Percentiles rank a stretch among this genome's conserved stretches.
phyloP scores from a whole-genome alignment of 1,140 invertebrate genomes.

The Halesus radiatus region DNA sequence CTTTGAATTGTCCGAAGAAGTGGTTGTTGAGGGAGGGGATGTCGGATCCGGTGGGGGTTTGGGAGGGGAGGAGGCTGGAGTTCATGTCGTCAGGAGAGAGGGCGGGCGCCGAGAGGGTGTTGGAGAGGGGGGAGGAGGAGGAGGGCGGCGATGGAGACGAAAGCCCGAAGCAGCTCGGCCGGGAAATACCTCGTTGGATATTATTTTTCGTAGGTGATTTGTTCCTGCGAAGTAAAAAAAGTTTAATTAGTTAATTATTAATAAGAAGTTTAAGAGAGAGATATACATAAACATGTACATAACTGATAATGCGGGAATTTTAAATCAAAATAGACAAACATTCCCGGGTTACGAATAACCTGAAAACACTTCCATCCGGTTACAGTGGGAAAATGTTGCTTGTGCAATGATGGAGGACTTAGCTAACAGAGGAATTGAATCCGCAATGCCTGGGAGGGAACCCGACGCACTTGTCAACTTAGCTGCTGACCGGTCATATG shows the following conservation, averaged over 20 bases:
- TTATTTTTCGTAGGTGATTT: slow-evolving; percentile 68
- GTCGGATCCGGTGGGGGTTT: slow-evolving; percentile 68
- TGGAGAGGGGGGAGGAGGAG: slow-evolving; percentile 65
- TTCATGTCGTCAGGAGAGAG: slow-evolving; percentile 75
- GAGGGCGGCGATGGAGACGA: slow-evolving; percentile 58
- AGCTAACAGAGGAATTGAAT: too few relatives aligned
- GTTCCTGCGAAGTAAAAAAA: slow-evolving; percentile 55
- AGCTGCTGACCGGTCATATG: too few relatives aligned
- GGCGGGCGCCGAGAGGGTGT: slow-evolving; percentile 56
- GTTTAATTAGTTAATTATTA: background rate
- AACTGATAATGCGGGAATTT: too few relatives aligned
- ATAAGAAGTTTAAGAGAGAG: too few relatives aligned
- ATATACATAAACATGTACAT: too few relatives aligned
- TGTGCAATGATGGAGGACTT: too few relatives aligned
- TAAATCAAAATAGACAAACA: too few relatives aligned
- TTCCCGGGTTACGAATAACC: too few relatives aligned
- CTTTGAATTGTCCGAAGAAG: slow-evolving; percentile 88
- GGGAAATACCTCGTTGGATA: slow-evolving; percentile 64
- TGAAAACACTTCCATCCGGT: too few relatives aligned
- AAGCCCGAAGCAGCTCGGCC: slow-evolving; percentile 66
- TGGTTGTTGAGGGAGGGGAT: slow-evolving; percentile 72
- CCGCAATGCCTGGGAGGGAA: too few relatives aligned
- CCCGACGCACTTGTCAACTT: too few relatives aligned
- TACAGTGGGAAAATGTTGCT: too few relatives aligned
- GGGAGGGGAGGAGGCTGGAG: slow-evolving; percentile 70